Evolutionary conservation across 2,797 vertebrate species (phyloP).

Genomic region (Platyrinchus mystaceus): DNA sequence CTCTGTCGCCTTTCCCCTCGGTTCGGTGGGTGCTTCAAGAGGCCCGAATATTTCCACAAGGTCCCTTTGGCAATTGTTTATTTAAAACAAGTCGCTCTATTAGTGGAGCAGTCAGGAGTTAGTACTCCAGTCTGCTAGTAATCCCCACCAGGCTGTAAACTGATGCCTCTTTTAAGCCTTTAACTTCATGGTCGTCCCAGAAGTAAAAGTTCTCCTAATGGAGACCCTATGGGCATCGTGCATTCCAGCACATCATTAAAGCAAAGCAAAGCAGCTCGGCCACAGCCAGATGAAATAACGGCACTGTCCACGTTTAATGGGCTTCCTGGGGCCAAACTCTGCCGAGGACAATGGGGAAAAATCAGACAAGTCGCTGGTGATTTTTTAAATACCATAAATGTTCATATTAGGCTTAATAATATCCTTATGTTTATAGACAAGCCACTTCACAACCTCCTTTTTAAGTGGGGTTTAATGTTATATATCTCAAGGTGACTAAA

Average conservation of each 20-base stretch:
- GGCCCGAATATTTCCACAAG: slow-evolving; percentile 63
- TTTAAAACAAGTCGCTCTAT: slow-evolving; percentile 80
- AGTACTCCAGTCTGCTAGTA: slow-evolving; percentile 78
- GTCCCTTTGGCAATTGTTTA: slow-evolving; percentile 77
- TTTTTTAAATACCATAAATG: slow-evolving; percentile 61
- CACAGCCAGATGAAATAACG: slow-evolving; percentile 89
- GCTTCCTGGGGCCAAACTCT: slow-evolving; percentile 85
- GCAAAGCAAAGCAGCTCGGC: slow-evolving; percentile 84
- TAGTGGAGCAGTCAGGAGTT: slow-evolving; percentile 82
- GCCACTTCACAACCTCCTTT: slow-evolving; percentile 58
- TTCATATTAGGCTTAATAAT: slow-evolving; percentile 65
- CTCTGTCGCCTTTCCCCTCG: slow-evolving; percentile 4
- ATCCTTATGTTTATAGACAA: slow-evolving; percentile 66
- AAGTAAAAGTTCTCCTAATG: slow-evolving; percentile 87
- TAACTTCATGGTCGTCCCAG: slow-evolving; percentile 83
- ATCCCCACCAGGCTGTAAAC: slow-evolving; percentile 89
- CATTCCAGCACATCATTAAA: slow-evolving; percentile 96
- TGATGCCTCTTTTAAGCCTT: slow-evolving; percentile 87
- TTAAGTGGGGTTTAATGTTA: slow-evolving; percentile 57
- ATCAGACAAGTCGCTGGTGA: slow-evolving; percentile 64
- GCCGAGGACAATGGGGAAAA: slow-evolving; percentile 71
- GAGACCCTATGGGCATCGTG: slow-evolving; percentile 89
- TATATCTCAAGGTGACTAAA: slow-evolving; percentile 66
- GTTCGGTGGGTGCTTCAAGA: slow-evolving; percentile 60
- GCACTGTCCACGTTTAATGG: slow-evolving; percentile 84